Percentiles rank a stretch among this genome's conserved stretches.
These are phyloP conservation scores for Athene cunicularia DNA, from an alignment of 2,113 vertebrate genomes.

Conservation along the genomic window DNA sequence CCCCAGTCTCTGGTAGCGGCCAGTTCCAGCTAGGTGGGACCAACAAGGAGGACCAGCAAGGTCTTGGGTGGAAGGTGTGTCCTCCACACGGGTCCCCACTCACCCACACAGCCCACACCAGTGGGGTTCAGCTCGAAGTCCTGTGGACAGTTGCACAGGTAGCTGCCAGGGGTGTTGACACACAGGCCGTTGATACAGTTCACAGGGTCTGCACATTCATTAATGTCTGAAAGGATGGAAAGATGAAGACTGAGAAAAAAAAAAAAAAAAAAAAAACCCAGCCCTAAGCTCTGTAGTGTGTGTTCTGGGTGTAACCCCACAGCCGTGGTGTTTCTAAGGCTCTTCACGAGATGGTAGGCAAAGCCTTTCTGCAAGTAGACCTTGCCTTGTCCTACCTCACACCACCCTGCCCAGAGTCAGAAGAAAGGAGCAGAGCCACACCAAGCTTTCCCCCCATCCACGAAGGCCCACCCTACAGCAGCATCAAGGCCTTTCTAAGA, in stretches of 20 bases:
- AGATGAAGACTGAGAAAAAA: not conserved
- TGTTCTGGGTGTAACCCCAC: accelerated
- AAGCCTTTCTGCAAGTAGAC: not conserved
- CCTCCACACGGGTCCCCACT: slow-evolving; percentile 34
- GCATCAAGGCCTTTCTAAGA: not conserved
- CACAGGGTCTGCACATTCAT: slow-evolving; percentile 90
- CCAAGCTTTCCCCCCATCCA: accelerated
- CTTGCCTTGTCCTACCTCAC: not conserved
- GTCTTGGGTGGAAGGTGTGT: not conserved
- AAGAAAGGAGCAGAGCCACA: not conserved
- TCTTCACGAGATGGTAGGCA: accelerated
- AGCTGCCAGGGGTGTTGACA: slow-evolving; percentile 91
- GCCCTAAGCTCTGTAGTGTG: not conserved
- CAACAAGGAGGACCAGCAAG: not conserved
- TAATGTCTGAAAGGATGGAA: slow-evolving; percentile 79
- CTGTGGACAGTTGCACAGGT: slow-evolving; percentile 89
- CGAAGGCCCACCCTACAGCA: not conserved
- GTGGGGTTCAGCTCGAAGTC: slow-evolving; percentile 94
- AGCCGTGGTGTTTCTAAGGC: not conserved
- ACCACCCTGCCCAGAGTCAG: not conserved
- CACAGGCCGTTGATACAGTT: slow-evolving; percentile 94
- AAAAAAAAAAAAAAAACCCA: no score
- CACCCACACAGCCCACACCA: slow-evolving; percentile 92
- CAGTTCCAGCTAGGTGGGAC: not conserved
- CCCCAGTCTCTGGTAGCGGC: not conserved